phyloP scores from a whole-genome alignment of 2,113 vertebrate species.

The Tauraco erythrolophus region DNA sequence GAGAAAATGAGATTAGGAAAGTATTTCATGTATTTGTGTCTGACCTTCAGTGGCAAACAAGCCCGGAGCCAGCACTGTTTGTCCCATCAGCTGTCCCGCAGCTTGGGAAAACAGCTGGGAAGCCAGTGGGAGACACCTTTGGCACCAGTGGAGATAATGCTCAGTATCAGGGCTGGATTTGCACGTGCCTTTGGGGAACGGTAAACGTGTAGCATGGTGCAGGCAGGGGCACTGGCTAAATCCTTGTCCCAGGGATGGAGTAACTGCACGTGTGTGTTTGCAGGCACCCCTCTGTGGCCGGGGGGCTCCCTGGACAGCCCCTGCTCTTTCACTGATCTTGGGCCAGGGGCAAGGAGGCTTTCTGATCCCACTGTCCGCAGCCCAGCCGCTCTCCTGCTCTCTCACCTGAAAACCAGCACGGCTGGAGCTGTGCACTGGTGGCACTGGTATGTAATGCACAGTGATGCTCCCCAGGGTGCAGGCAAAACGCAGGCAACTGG shows the following conservation, averaged over 20 bases:
- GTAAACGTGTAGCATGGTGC: background rate
- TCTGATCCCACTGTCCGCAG: background rate
- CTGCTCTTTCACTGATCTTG: background rate
- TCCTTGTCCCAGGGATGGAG: background rate
- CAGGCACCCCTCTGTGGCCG: fast-evolving
- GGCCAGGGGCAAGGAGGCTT: background rate
- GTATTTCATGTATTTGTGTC: slow-evolving; percentile 19
- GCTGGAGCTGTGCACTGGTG: no score
- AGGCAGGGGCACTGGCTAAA: background rate
- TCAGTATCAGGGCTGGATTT: background rate
- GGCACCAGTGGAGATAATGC: background rate
- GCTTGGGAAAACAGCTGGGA: slow-evolving; percentile 31
- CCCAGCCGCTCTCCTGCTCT: background rate
- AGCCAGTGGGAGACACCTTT: background rate
- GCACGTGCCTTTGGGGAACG: background rate
- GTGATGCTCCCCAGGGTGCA: fast-evolving
- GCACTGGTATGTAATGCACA: fast-evolving
- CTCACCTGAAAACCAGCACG: background rate
- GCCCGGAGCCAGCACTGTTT: slow-evolving; percentile 20
- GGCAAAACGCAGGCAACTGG: background rate
- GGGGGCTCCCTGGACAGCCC: background rate
- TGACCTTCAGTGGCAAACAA: slow-evolving; percentile 23
- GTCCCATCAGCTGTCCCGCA: background rate
- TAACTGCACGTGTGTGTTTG: background rate
- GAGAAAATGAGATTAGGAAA: slow-evolving; percentile 58